Percentiles rank a stretch among this genome's conserved stretches.
phyloP scores from a whole-genome alignment of 2,113 vertebrate species.

The Cavia porcellus region DNA sequence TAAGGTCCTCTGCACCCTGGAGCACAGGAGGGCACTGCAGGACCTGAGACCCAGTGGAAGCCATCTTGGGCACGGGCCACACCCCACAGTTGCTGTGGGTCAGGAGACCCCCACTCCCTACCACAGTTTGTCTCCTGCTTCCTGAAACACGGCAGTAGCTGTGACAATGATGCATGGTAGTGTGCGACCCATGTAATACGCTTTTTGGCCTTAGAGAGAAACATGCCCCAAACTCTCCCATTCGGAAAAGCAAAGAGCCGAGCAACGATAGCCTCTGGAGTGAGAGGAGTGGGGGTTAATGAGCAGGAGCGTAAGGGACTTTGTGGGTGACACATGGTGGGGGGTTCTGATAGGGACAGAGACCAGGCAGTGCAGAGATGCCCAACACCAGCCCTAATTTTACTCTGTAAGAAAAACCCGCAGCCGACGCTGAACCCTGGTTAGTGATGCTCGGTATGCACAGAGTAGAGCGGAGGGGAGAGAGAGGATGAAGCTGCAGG shows the following conservation, averaged over 20 bases:
- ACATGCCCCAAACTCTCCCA: not conserved
- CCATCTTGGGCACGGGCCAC: constrained; percentile 52
- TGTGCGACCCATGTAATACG: not conserved
- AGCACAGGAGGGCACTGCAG: constrained; percentile 15
- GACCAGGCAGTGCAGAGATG: not conserved
- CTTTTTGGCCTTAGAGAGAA: not conserved
- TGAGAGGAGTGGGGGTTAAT: not conserved
- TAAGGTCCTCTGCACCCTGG: constrained; percentile 10
- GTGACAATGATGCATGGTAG: not conserved
- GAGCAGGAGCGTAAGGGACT: not conserved
- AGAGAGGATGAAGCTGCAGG: not conserved
- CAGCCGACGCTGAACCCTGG: not conserved
- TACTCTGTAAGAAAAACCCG: not conserved
- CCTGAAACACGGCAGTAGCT: not conserved
- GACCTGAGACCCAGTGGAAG: constrained; percentile 47
- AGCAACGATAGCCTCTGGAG: not conserved
- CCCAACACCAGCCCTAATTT: not conserved
- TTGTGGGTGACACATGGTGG: too few relatives aligned
- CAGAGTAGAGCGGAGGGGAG: not conserved
- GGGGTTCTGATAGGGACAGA: not conserved
- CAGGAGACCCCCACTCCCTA: not conserved
- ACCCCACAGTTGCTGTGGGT: not conserved
- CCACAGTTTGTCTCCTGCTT: not conserved
- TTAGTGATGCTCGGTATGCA: too few relatives aligned
- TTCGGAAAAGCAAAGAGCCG: not conserved